A percentile compares a stretch with the other conserved stretches of the same genome.
Conservation (phyloP, 2,888 invertebrate genomes). For the Napeogenes inachia region DNA sequence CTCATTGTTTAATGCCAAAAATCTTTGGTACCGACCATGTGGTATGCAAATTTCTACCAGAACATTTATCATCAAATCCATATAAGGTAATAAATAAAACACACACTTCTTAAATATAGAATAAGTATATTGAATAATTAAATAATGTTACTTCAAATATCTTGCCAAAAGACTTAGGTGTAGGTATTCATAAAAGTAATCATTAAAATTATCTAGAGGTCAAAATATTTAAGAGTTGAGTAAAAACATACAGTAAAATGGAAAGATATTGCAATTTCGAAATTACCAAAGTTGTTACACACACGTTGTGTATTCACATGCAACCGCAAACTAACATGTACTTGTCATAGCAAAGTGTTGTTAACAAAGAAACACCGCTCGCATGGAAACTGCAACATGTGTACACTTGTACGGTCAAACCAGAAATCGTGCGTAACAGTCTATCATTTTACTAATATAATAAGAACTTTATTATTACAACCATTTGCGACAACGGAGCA, state of each 20-base stretch:
- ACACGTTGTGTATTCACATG: conserved; percentile 45
- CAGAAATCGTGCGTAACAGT: conserved; percentile 72
- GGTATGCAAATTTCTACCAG: too few relatives aligned
- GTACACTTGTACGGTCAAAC: conserved; percentile 40
- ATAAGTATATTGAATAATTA: conserved; percentile 79
- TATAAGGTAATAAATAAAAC: conserved; percentile 52
- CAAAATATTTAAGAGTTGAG: conserved; percentile 69
- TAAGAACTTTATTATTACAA: conserved; percentile 71
- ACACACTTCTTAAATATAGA: conserved; percentile 67
- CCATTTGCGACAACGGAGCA: conserved; percentile 73
- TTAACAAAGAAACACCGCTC: conserved; percentile 31
- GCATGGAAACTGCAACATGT: conserved; percentile 47
- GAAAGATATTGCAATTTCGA: conserved; percentile 53
- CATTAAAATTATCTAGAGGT: conserved; percentile 68
- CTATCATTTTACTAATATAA: conserved; percentile 66
- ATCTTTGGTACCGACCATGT: too few relatives aligned
- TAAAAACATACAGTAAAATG: conserved; percentile 57
- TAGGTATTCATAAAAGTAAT: conserved; percentile 68
- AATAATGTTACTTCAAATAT: conserved; percentile 77
- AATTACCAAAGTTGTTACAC: conserved; percentile 42
- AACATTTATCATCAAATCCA: background rate
- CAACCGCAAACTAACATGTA: conserved; percentile 38
- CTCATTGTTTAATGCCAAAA: too few relatives aligned
- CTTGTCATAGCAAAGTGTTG: conserved; percentile 67
- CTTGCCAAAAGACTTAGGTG: conserved; percentile 75